Evolutionary conservation across 2,113 vertebrate genomes (phyloP).

Genomic region (Rhynchomys soricoides): DNA sequence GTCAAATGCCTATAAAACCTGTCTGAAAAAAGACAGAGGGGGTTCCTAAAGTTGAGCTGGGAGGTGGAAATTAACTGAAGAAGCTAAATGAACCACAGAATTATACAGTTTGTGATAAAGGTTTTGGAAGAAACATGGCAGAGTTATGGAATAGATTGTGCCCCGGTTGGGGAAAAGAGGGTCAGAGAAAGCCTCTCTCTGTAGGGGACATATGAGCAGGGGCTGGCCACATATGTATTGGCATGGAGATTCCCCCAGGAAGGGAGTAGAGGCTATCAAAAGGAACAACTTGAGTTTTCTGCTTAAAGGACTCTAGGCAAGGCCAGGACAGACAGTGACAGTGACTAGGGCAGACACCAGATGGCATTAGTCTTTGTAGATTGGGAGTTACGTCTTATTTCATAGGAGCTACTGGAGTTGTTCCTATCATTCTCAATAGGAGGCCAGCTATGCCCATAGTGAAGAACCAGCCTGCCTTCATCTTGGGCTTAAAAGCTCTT

Average conservation of each 20-base stretch:
- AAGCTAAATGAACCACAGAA: neutral
- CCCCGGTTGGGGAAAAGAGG: neutral
- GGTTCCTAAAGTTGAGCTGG: neutral
- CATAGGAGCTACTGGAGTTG: neutral
- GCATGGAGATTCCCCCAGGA: neutral
- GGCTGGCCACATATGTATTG: accelerated
- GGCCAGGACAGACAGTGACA: neutral
- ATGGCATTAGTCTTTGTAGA: neutral
- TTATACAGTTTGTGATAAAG: neutral
- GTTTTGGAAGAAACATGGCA: neutral
- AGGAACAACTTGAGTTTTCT: neutral
- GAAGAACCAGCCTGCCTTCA: neutral
- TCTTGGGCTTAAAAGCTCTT: neutral
- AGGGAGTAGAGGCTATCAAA: neutral
- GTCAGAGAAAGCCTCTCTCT: neutral
- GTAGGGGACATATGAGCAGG: neutral
- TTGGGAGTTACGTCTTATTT: neutral
- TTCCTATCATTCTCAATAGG: neutral
- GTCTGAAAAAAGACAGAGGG: neutral
- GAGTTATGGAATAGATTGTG: neutral
- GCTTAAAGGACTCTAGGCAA: neutral
- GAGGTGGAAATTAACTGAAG: neutral
- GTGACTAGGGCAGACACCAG: neutral
- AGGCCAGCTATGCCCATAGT: neutral
- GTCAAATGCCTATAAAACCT: neutral